Percentiles rank a stretch among this genome's conserved stretches.
Conservation (phyloP, 1,140 invertebrate species). For the Oncopeltus fasciatus region DNA sequence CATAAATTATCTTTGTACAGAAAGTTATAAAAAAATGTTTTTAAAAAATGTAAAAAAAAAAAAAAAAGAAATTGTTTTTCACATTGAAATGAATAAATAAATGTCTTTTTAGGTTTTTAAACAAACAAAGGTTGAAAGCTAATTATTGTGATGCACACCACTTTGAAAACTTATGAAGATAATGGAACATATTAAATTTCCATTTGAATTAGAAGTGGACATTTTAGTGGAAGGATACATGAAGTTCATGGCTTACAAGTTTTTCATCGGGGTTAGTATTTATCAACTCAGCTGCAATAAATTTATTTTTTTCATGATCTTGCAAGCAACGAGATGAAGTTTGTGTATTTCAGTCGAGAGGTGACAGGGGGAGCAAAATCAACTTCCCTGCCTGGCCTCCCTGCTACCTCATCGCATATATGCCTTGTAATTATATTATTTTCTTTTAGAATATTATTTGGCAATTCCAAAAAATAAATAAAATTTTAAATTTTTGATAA, state of each 20-base stretch:
- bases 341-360: slow-evolving; percentile 16
- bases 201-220: slow-evolving; percentile 19
- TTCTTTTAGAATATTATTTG: slow-evolving; percentile 25
- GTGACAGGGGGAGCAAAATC: slow-evolving; percentile 7
- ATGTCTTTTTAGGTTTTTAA: background rate
- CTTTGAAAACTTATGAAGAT: background rate
- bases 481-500: slow-evolving; percentile 25
- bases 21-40: background rate
- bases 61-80: background rate
- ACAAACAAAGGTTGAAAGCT: background rate
- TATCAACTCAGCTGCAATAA: slow-evolving; percentile 15
- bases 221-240: slow-evolving; percentile 13
- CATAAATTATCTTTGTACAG: background rate
- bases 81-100: background rate
- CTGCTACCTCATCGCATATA: slow-evolving; percentile 17
- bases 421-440: slow-evolving; percentile 23
- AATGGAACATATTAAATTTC: background rate
- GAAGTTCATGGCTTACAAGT: slow-evolving; percentile 21
- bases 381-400: slow-evolving; percentile 19
- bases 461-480: slow-evolving; percentile 25
- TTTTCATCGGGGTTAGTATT: slow-evolving; percentile 21
- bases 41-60: background rate
- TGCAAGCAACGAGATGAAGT: slow-evolving; percentile 22
- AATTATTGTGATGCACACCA: slow-evolving; percentile 4
- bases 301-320: slow-evolving; percentile 19